These are phyloP conservation scores for Aricia agestis DNA, from an alignment of 1,140 invertebrate genomes.

Conservation along the genomic window DNA sequence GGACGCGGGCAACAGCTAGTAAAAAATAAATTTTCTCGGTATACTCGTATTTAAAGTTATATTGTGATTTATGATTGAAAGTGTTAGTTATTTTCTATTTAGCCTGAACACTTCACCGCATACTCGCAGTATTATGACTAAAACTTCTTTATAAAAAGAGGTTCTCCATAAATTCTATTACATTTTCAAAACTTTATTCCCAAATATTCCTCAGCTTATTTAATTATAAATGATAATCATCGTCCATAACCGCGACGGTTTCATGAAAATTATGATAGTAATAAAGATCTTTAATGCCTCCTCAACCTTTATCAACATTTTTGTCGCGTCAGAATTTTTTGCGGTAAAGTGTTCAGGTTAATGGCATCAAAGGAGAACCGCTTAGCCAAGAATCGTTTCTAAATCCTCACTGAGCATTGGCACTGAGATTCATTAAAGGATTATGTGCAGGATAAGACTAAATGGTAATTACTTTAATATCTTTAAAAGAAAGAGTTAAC, in stretches of 20 bases:
- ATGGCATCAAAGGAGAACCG: constrained; percentile 23
- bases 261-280: constrained; percentile 24
- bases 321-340: constrained; percentile 30
- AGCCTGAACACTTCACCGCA: too few species aligned
- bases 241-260: constrained; percentile 15
- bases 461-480: neutral
- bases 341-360: constrained; percentile 17
- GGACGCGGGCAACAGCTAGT: too few species aligned
- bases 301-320: constrained; percentile 34
- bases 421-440: constrained; percentile 11
- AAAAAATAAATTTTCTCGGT: too few species aligned
- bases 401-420: neutral
- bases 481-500: too few species aligned
- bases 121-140: too few species aligned
- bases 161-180: neutral
- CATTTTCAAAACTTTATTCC: neutral
- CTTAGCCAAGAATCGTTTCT: constrained; percentile 25
- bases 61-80: too few species aligned
- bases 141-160: too few species aligned
- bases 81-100: too few species aligned
- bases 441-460: neutral
- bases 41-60: too few species aligned
- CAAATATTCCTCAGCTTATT: neutral
- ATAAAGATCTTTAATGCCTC: constrained; percentile 28
- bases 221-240: constrained; percentile 18